Percentiles rank a stretch among this genome's conserved stretches.
phyloP scores from a whole-genome alignment of 2,888 invertebrate genomes.

The Listrodromus nycthemerus region DNA sequence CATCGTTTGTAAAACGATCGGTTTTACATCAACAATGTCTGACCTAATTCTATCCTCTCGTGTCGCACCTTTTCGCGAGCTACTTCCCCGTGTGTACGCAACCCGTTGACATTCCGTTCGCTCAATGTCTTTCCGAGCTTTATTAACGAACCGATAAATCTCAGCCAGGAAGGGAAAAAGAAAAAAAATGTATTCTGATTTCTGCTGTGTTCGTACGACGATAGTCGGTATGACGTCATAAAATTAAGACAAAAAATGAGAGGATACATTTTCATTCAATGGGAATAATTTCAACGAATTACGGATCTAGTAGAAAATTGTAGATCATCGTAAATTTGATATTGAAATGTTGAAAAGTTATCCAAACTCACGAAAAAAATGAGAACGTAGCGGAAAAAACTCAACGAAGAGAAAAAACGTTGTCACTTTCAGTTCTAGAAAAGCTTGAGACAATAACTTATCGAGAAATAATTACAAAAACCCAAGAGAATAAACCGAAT shows the following conservation, averaged over 20 bases:
- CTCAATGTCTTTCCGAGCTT: slow-evolving; percentile 15
- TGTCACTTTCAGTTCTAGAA: no score
- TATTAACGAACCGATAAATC: slow-evolving; percentile 47
- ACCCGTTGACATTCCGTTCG: no score
- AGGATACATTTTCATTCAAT: not conserved
- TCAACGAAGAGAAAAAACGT: no score
- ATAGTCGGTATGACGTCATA: not conserved
- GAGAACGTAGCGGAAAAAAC: no score
- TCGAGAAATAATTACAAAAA: no score
- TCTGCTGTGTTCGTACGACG: no score
- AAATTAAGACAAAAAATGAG: not conserved
- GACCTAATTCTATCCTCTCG: slow-evolving; percentile 40
- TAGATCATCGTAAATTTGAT: not conserved
- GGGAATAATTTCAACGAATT: not conserved
- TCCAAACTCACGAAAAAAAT: not conserved
- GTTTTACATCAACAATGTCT: slow-evolving; percentile 55
- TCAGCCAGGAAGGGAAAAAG: not conserved
- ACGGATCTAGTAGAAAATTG: not conserved
- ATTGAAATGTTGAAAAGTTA: not conserved
- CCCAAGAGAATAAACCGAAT: no score
- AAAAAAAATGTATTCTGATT: no score
- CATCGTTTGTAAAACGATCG: slow-evolving; percentile 48
- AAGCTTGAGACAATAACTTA: no score
- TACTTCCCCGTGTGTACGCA: not conserved
- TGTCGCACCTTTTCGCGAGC: slow-evolving; percentile 2